A percentile compares a stretch with the other conserved stretches of the same genome.
phyloP scores from a whole-genome alignment of 2,113 vertebrate species.

The Daboia siamensis region DNA sequence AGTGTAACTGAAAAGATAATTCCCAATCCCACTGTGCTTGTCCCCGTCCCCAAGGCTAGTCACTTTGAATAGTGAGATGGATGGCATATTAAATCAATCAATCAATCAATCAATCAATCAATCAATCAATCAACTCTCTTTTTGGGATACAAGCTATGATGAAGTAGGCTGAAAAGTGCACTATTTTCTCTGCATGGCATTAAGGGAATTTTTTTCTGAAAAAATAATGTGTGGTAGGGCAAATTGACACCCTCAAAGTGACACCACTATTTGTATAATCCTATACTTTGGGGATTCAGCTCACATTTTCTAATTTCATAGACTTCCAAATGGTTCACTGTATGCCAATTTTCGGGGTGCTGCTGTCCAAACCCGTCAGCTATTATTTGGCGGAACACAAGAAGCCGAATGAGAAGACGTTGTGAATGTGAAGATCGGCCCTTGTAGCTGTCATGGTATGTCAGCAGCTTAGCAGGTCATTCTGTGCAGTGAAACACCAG shows the following conservation, averaged over 20 bases:
- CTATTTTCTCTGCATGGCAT: background rate
- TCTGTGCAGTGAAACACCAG: conserved; percentile 11
- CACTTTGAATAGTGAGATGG: background rate
- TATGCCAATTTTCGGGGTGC: background rate
- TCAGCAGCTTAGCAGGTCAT: conserved; percentile 11
- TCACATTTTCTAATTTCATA: background rate
- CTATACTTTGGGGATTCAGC: background rate
- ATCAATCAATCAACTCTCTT: background rate
- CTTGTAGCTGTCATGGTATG: conserved; percentile 3
- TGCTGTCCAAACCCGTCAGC: conserved; percentile 15
- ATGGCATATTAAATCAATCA: background rate
- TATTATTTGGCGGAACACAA: conserved; percentile 18
- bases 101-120: background rate
- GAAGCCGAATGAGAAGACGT: background rate
- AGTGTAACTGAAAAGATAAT: background rate
- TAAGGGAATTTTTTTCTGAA: background rate
- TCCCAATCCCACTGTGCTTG: too few relatives aligned
- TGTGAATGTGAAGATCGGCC: background rate
- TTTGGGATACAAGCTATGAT: background rate
- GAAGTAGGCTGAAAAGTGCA: background rate
- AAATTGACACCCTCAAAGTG: background rate
- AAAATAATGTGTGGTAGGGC: background rate
- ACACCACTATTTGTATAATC: background rate
- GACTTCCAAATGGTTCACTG: background rate
- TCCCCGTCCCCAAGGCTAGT: background rate